Evolutionary conservation across 2,888 invertebrate genomes (phyloP).

Genomic region (Pseudococcus viburni): DNA sequence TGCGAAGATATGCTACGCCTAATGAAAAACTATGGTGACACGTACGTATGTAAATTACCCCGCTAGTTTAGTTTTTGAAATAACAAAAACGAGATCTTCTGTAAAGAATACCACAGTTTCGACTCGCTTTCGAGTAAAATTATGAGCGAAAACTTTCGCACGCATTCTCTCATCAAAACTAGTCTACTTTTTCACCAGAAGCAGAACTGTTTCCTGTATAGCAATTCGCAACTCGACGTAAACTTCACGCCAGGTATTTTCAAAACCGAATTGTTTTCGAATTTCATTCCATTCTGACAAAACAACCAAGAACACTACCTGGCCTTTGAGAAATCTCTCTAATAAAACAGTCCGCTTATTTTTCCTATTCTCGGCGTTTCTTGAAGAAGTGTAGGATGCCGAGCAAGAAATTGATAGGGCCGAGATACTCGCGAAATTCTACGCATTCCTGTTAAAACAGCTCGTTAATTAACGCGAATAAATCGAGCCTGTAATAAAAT

Average conservation of each 20-base stretch:
- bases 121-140: no score
- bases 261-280: background rate
- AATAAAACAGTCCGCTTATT: background rate
- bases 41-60: no score
- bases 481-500: slow-evolving; percentile 29
- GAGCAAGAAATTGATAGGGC: background rate
- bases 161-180: no score
- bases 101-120: no score
- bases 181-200: no score
- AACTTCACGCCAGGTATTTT: background rate
- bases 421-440: background rate
- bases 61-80: no score
- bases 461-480: slow-evolving; percentile 24
- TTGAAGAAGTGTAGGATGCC: background rate
- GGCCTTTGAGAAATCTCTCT: no score
- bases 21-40: no score
- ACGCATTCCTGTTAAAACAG: background rate
- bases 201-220: background rate
- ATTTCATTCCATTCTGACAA: background rate
- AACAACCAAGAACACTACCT: background rate
- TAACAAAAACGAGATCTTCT: no score
- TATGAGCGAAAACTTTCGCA: no score
- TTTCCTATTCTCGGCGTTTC: background rate
- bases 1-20: no score
- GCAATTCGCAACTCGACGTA: background rate